Base-by-base conservation (phyloP, 2,888 invertebrate species). In the Eilema depressum region DNA sequence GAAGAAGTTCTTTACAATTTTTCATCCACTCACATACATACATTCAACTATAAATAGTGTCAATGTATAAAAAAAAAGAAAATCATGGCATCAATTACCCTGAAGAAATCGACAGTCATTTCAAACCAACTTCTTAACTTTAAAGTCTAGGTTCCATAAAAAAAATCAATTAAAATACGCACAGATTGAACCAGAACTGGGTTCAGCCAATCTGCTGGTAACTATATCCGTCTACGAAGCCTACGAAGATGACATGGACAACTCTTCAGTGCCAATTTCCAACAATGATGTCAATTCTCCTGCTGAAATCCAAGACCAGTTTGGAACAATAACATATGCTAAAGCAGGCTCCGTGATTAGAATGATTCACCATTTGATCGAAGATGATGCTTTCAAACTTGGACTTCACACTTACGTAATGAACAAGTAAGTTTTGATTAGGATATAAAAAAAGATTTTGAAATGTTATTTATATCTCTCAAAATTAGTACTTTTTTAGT, bases 291-390 rank as follows among this genome's bases (percentile, higher is more conserved):
- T 97, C 0, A 94, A 95, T 73, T 96, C 96, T 0, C 97, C 97
- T 8, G 88, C 90, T 0, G 96, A 97, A 87, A 96, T 97, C 26
- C 92, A 93, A 33, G 94, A 88, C 0, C 96, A 97, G 89, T 98
- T 98, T 81, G 96, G 97, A 70, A 93, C 92, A 0, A 96, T 97
- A 63, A 96, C 96, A 0, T 97, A 97, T 79, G 96, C 96, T 78
- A 97, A 98, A 89, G 97, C 96, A 1, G 96, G 94, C 5, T 88
- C 95, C 0, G 91, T 95, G 0, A 95, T 95, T 33, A 87, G 95
- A 63, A 95, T 95, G 95, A 91, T 95, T 62, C 94, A 95, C 73
- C 92, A 95, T 80, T 83, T 94, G 20, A 77, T 95, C 17, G 93
- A 93, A 5, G 91, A 94, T 66, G 87, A 87, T 5, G 92, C 90